Evolutionary conservation across 2,113 vertebrate genomes (phyloP).

Genomic region (Pteropus alecto): DNA sequence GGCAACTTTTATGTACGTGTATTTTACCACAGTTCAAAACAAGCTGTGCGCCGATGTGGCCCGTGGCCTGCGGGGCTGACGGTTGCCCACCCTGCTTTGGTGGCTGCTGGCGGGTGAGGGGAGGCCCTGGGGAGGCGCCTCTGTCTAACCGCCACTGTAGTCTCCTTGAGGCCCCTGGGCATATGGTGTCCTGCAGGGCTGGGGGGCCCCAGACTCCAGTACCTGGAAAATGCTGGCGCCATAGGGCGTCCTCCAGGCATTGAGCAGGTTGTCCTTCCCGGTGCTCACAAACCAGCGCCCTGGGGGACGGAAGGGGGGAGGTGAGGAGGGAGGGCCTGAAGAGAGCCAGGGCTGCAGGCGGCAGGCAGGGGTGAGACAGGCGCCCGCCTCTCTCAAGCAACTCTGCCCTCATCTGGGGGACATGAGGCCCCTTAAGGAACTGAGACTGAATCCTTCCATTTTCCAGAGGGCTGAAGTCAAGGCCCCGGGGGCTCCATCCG

Average conservation of each 20-base stretch:
- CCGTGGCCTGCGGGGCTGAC: no score
- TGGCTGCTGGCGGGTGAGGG: accelerated
- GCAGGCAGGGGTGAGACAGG: not conserved
- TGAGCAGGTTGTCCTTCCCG: constrained; percentile 92
- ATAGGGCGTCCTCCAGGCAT: constrained; percentile 91
- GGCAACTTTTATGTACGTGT: not conserved
- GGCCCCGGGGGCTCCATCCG: not conserved
- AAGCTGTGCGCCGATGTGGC: no score
- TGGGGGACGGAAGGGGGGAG: constrained; percentile 7
- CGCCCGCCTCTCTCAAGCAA: not conserved
- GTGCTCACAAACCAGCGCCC: constrained; percentile 95
- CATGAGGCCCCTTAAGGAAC: not conserved
- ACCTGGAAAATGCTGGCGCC: constrained; percentile 95
- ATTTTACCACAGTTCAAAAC: not conserved
- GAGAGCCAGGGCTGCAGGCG: not conserved
- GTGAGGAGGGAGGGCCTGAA: no score
- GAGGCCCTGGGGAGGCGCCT: not conserved
- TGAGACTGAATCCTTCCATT: not conserved
- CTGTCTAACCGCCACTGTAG: no score
- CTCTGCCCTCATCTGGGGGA: not conserved
- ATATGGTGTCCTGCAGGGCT: not conserved
- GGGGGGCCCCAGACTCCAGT: not conserved
- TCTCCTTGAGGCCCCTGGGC: not conserved
- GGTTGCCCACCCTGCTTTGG: not conserved
- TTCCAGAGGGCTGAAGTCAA: not conserved